Conservation (phyloP, 2,797 vertebrate genomes). For the Alcedo quadribrachys region DNA sequence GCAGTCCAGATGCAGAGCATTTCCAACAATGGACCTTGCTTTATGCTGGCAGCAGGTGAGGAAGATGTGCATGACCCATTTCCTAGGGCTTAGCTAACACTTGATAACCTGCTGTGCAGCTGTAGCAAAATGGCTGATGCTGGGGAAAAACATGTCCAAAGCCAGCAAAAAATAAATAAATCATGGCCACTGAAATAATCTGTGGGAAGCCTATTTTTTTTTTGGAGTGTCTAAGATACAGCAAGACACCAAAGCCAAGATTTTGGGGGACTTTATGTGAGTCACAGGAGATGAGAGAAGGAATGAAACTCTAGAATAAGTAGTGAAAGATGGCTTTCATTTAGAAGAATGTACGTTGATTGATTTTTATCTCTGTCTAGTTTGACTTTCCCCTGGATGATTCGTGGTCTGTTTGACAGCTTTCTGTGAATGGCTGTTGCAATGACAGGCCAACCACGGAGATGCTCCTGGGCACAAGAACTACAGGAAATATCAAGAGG, state of each 20-base stretch:
- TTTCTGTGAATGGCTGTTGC: background rate
- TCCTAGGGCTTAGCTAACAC: background rate
- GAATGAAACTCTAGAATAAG: background rate
- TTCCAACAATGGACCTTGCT: background rate
- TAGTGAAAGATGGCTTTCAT: background rate
- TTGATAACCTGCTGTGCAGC: accelerated
- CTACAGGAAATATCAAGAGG: background rate
- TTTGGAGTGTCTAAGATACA: background rate
- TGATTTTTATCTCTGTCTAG: background rate
- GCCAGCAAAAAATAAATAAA: background rate
- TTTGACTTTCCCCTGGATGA: background rate
- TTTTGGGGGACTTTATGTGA: background rate
- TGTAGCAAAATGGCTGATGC: background rate
- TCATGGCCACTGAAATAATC: background rate
- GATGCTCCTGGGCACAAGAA: background rate
- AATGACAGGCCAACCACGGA: background rate
- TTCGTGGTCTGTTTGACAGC: background rate
- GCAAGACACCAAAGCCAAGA: background rate
- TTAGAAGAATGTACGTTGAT: background rate
- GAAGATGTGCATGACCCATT: background rate
- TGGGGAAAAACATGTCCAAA: background rate
- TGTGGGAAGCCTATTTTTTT: background rate
- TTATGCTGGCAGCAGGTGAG: background rate
- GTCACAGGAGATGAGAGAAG: background rate
- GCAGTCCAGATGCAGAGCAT: accelerated